Base-by-base conservation (phyloP, 2,888 invertebrate genomes). In the Dryobota labecula region DNA sequence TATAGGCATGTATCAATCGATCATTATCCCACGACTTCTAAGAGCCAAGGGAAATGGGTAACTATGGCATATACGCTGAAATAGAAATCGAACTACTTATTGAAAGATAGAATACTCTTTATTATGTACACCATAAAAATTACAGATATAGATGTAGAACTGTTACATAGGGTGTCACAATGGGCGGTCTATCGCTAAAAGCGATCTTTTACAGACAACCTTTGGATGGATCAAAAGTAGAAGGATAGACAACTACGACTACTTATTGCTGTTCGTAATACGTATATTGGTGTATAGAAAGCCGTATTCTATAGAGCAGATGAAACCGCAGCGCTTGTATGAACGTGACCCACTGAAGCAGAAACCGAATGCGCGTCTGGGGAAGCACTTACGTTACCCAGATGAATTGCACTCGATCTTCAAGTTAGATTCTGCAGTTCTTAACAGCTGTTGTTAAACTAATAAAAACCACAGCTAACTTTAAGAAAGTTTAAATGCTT, bases 281-380 rank as follows among this genome's bases (percentile, higher is more conserved):
- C 51, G 33, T 30, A 30, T 64, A 67, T 67, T 30, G 41, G 47
- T 70, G 30, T 58, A 58, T 61, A 62, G 66, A 68, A 78, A 68
- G 15, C 51, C 63, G 30, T 63, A 63, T 74, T 57, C 74, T 74
- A 49, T 15, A 66, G 68, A 69, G 58, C 63, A 60, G 62, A 80
- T 80, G 71, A 80, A 80, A 80, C 79, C 76, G 56, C 76, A 76
- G 24, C 65, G 62, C 76, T 72, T 72, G 56, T 80, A 72, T 76
- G 66, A 80, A 66, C 72, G 69, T 69, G 72, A 80, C 53, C 66
- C 72, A 76, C 51, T 80, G 66, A 71, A 38, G 69, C 80, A 45
- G 63, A 80, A 79, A 80, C 76, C 53, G 60, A 76, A 80, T 66
- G 76, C 76, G 71, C 71, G 79, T 66, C 78, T 70, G 33, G 65